phyloP scores from a whole-genome alignment of 1,140 invertebrate genomes.

The Diorhabda elongata region DNA sequence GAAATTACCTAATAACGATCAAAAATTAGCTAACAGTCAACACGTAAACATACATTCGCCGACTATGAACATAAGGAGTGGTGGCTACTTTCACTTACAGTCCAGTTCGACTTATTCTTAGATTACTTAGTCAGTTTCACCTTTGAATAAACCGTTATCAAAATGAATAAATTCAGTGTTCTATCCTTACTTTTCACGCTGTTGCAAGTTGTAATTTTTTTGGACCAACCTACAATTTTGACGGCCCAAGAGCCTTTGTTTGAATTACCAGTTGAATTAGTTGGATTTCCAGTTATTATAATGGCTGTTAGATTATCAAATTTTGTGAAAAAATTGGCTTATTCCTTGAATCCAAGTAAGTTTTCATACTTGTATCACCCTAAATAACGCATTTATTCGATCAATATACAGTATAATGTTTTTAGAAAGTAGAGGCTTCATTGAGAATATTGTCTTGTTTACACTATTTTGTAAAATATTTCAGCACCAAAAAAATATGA shows the following conservation, averaged over 20 bases:
- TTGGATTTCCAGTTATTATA: constrained; percentile 80
- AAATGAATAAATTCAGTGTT: constrained; percentile 8
- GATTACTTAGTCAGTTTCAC: constrained; percentile 12
- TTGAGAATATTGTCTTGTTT: too few relatives aligned
- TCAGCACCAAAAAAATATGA: too few relatives aligned
- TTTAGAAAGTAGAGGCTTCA: too few relatives aligned
- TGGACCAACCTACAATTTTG: constrained; percentile 29
- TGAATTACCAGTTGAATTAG: constrained; percentile 72
- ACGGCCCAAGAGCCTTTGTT: constrained; percentile 59
- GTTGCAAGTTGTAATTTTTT: constrained; percentile 17
- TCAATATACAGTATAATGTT: too few relatives aligned
- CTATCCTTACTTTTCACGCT: constrained; percentile 6
- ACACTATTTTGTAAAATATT: too few relatives aligned
- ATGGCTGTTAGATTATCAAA: constrained; percentile 73
- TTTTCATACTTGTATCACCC: constrained; percentile 29
- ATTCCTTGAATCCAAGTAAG: constrained; percentile 78
- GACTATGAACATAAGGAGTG: constrained; percentile 26
- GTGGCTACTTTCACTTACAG: constrained; percentile 40
- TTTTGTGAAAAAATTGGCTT: constrained; percentile 77
- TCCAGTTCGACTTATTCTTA: constrained; percentile 20
- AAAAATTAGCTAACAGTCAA: background rate
- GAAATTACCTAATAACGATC: too few relatives aligned
- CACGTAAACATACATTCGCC: background rate
- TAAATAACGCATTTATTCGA: too few relatives aligned
- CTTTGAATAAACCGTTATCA: background rate